Evolutionary conservation across 1,140 invertebrate genomes (phyloP).

Genomic region (Agrypnia vestita): DNA sequence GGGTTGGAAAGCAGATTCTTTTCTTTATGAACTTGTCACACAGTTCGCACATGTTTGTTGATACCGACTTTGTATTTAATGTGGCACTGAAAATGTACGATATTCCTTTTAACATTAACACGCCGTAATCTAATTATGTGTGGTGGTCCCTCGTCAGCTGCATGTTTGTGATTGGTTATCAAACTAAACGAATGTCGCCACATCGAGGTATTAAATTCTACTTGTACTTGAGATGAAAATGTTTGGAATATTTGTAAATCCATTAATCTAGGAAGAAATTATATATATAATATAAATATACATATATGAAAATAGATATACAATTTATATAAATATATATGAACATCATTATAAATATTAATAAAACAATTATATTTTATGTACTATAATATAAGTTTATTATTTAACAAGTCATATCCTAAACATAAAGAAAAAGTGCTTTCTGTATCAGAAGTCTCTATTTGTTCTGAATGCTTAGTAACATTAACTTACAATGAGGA

Average conservation of each 20-base stretch:
- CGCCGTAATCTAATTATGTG: background rate
- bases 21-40: conserved; percentile 34
- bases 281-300: conserved; percentile 55
- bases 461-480: background rate
- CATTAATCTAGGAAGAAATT: conserved; percentile 53
- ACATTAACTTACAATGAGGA: background rate
- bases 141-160: background rate
- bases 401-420: conserved; percentile 33
- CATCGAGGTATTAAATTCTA: conserved; percentile 52
- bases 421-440: conserved; percentile 21
- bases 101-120: conserved; percentile 31
- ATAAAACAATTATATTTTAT: conserved; percentile 75
- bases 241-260: conserved; percentile 60
- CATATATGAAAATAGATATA: conserved; percentile 58
- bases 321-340: conserved; percentile 60
- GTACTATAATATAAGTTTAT: conserved; percentile 64
- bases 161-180: conserved; percentile 46
- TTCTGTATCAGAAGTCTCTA: conserved; percentile 23
- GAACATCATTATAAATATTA: conserved; percentile 70
- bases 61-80: conserved; percentile 39
- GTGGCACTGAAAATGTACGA: conserved; percentile 52
- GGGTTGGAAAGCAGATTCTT: conserved; percentile 54
- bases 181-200: conserved; percentile 50
- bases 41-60: conserved; percentile 45
- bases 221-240: conserved; percentile 38